Base-by-base conservation (phyloP, 2,888 invertebrate species). In the Digitonthophagus gazella region DNA sequence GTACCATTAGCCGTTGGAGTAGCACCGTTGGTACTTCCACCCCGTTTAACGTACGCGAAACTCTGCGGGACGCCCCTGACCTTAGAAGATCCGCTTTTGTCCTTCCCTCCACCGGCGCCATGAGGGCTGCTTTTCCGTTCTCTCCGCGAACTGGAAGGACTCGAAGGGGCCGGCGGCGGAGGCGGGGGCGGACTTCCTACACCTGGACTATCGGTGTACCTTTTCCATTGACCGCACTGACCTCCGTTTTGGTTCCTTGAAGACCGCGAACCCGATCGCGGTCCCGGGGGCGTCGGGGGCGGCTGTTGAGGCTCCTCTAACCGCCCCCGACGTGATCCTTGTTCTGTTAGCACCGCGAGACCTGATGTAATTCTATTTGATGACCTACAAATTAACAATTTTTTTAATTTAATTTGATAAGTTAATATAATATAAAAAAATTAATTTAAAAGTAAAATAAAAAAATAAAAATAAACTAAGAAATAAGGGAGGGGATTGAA, bases 31-130 rank as follows among this genome's bases (percentile, higher is more conserved):
- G 89, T 87, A 22, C 74, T 76, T 58, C 85, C 85, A 74, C 86
- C 85, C 76, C 93, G 87, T 80, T 94, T 94, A 61, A 93, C 91
- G 80, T 94, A 94, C 66, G 93, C 93, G 78, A 94, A 94, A 81
- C 90, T 93, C 76, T 93, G 93, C 5, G 93, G 93, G 11, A 92
- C 92, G 11, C 90, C 90, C 71, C 86, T 80, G 64, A 86, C 86
- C 81, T 93, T 93, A 2, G 28, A 44, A 76, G 90, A 87, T 73
- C 86, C 82, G 74, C 85, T 84, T 70, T 86, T 86, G 2, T 87
- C 86, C 71, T 86, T 86, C 65, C 76, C 78, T 2, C 57, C 76
- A n/a, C 11, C 11, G 28, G 28, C 28, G 71, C 74, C 80, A 73
- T 81, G 83, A 67, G 81, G 80, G 78, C 79, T 83, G 77, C 75